Percentiles rank a stretch among this genome's conserved stretches.
Evolutionary conservation across 2,888 invertebrate genomes (phyloP).

Genomic region (Petrolisthes manimaculis): DNA sequence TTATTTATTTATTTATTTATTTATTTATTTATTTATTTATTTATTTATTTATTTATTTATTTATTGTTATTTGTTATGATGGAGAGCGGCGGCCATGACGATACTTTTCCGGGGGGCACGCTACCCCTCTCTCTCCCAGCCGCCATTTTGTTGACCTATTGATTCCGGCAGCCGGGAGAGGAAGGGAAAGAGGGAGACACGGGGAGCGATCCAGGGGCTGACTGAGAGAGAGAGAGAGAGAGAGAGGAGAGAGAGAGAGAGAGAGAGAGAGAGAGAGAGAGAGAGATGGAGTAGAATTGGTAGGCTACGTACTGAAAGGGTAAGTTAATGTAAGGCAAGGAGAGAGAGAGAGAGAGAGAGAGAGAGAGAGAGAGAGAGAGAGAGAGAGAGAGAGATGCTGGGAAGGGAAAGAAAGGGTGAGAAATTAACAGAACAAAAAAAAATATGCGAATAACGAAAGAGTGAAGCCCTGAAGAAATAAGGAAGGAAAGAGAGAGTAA

Average conservation of each 20-base stretch:
- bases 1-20: too few species aligned
- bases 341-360: neutral
- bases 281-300: neutral
- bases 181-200: neutral
- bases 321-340: neutral
- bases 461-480: too few species aligned
- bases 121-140: neutral
- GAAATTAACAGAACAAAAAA: too few species aligned
- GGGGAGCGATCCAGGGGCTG: neutral
- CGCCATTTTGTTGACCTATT: neutral
- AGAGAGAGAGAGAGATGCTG: too few species aligned
- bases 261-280: neutral
- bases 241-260: neutral
- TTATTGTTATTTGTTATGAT: too few species aligned
- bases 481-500: too few species aligned
- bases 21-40: too few species aligned
- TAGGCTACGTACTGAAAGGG: neutral
- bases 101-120: neutral
- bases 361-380: too few species aligned
- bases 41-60: too few species aligned
- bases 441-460: too few species aligned
- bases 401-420: too few species aligned
- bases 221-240: neutral
- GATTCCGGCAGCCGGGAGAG: neutral
- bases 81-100: too few species aligned